A percentile compares a stretch with the other conserved stretches of the same genome.
These are phyloP conservation scores for Pseudopodoces humilis DNA, from an alignment of 2,113 vertebrate species.

Conservation along the genomic window DNA sequence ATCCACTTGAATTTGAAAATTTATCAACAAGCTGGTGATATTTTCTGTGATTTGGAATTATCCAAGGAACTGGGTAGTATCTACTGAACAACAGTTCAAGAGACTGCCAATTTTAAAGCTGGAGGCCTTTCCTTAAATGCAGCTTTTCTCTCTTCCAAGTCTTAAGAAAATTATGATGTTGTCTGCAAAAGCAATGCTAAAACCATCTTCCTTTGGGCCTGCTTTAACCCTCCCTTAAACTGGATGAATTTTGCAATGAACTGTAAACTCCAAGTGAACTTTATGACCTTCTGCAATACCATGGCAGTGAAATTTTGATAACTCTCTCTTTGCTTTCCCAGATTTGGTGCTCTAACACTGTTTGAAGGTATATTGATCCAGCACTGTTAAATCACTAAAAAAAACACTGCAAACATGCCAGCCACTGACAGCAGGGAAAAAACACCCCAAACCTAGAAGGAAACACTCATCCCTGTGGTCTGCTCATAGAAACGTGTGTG, in stretches of 20 bases:
- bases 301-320: background rate
- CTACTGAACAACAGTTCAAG: background rate
- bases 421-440: background rate
- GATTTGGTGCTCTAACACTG: background rate
- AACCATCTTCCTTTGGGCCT: background rate
- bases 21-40: background rate
- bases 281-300: background rate
- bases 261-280: background rate
- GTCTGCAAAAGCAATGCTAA: background rate
- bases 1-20: background rate
- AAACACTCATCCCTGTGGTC: slow-evolving; percentile 13
- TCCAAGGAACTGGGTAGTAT: background rate
- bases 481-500: background rate
- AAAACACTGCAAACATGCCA: slow-evolving; percentile 45
- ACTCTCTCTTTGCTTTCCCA: background rate
- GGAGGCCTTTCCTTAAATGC: background rate
- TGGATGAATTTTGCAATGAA: background rate
- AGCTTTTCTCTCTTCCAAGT: background rate
- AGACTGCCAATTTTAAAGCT: background rate
- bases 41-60: background rate
- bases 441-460: background rate
- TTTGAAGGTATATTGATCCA: slow-evolving; percentile 20
- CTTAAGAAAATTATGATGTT: background rate
- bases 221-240: background rate
- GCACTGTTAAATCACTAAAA: slow-evolving; percentile 27